Base-by-base conservation (phyloP, 2,113 vertebrate genomes). In the Madoqua kirkii region DNA sequence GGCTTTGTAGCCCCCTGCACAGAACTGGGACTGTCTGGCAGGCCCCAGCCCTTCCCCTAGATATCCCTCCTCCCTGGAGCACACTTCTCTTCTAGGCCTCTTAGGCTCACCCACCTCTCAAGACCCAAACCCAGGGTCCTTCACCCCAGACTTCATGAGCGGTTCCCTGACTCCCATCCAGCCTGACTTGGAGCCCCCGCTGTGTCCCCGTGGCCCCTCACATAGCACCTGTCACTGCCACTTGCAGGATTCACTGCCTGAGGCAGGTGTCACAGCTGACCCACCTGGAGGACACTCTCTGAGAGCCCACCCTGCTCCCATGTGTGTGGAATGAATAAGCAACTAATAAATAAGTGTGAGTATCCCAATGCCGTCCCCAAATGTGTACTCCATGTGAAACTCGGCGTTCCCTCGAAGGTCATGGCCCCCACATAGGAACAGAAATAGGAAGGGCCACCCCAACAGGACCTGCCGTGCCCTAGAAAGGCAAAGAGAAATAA, bases 331-430 rank as follows among this genome's bases (percentile, higher is more conserved):
- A 7, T 33, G 13, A 16, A 81, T 27, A 50, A 16, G 21, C 4
- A 13, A 23, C 36, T 6, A 8, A 48, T 7, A 21, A 36, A 2
- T 17, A 23, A 40, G 14, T 0, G 16, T 17, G 55, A 2, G 3
- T 21, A 16, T 78, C 21, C 10, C 21, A 5, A 0, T 0, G 0
- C 6, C 0, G 14, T 33, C 7, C 27, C 52, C 27, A 33, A 2
- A 43, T n/a, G 0, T 5, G 6, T 2, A 0, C 67, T 36, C 11
- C 62, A 57, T 4, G 3, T 0, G 1, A 60, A 86, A 45, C 33
- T 7, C 83, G 1, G 1, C 6, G 1, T 23, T 25, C n/a, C 79
- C 33, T 14, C n/a, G 1, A n/a, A 40, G 57, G 12, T 2, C 27
- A 11, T 8, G 27, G 50, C 40, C 21, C 40, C 45, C 25, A 15